Base-by-base conservation (phyloP, 2,888 invertebrate genomes). In the Drosophila eohydei region DNA sequence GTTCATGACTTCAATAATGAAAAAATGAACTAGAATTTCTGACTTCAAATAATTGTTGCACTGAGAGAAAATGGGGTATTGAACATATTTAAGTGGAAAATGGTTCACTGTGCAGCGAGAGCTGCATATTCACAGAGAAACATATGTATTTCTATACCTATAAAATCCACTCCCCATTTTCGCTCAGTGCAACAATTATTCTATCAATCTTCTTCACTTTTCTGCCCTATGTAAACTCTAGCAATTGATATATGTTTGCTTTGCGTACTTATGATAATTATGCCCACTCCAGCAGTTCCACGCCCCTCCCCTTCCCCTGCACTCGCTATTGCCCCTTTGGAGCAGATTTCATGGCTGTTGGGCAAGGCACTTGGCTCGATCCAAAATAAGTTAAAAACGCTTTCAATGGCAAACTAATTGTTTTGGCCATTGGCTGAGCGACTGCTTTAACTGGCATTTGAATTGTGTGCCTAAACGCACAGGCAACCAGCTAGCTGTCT, bases 391-490 rank as follows among this genome's bases (percentile, higher is more conserved):
- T 14, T 57, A 26, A 46, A 74, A 61, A 46, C 44, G 63, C 52
- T 71, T 74, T 71, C 75, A 79, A 79, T 74, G 80, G 65, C 65
- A 48, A 64, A 43, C 76, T 67, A 76, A 80, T 78, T 78, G 78
- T 63, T 63, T 64, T 67, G 60, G 57, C 62, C 70, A 66, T 64
- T 64, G 46, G 50, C 54, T 66, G 72, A 11, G 48, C 21, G 59
- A 26, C 44, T 36, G 57, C 61, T 55, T 44, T 30, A 62, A 71
- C 57, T 69, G 75, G 71, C 74, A 82, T 82, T 88, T 74, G 64
- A 88, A 78, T 82, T 82, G 83, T 70, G 78, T 76, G 84, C 79
- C 79, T 65, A 70, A 81, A 80, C 71, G 80, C 52, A 62, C 63
- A 62, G 56, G 48, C 46, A 16, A 65, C 55, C 58, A 28, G 56